Evolutionary conservation across 2,888 invertebrate species (phyloP).

Genomic region (Stenotaenia linearis): DNA sequence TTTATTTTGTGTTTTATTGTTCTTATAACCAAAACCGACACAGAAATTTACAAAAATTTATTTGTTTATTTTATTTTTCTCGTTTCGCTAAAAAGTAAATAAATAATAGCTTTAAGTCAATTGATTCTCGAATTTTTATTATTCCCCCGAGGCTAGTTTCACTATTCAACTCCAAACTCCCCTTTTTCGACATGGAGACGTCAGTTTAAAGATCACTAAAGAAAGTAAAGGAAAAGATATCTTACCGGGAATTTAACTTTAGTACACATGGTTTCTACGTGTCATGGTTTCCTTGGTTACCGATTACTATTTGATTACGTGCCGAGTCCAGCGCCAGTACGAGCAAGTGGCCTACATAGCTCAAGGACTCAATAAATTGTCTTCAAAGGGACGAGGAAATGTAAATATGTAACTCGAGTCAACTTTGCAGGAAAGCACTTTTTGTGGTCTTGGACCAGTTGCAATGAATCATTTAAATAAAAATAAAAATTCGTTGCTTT

Average conservation of each 20-base stretch:
- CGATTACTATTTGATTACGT: not conserved
- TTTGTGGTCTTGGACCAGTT: not conserved
- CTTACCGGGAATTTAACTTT: not conserved
- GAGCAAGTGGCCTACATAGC: not conserved
- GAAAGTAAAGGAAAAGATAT: no score
- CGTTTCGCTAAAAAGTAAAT: no score
- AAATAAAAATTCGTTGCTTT: no score
- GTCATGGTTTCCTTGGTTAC: not conserved
- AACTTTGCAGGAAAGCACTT: not conserved
- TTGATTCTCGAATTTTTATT: not conserved
- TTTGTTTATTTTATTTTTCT: no score
- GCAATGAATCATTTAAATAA: no score
- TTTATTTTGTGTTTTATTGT: no score
- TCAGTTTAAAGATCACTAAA: no score
- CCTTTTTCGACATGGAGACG: not conserved
- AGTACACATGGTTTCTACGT: not conserved
- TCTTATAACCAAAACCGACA: no score
- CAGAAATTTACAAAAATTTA: no score
- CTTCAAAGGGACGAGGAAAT: not conserved
- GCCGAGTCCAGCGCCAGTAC: not conserved
- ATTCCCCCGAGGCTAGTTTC: not conserved
- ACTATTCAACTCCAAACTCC: no score
- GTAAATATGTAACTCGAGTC: not conserved
- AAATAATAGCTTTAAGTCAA: not conserved
- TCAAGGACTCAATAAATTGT: not conserved